phyloP scores from a whole-genome alignment of 92 coral and sea anemone species.

The Palythoa grandiflora region DNA sequence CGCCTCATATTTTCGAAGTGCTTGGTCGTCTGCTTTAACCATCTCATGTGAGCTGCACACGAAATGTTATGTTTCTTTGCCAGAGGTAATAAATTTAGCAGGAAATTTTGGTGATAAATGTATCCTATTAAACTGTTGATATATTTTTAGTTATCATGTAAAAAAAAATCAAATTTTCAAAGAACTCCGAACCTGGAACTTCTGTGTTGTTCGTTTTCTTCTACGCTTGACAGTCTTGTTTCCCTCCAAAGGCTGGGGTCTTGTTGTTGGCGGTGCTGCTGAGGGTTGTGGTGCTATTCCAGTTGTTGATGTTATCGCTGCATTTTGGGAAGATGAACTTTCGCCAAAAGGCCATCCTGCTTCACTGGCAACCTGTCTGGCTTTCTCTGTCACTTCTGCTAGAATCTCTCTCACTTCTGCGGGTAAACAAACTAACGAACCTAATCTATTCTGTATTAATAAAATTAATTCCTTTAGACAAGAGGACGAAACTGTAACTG shows the following conservation, averaged over 20 bases:
- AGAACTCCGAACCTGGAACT: constrained; percentile 17
- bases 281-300: background rate
- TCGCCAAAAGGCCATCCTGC: constrained; percentile 32
- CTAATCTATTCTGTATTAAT: constrained; percentile 19
- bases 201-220: background rate
- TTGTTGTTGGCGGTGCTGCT: background rate
- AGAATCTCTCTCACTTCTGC: background rate
- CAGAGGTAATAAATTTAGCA: background rate
- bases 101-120: constrained; percentile 12
- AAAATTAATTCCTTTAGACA: background rate
- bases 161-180: background rate
- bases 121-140: background rate
- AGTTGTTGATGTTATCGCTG: background rate
- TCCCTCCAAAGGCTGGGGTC: background rate
- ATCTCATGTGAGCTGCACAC: too few relatives aligned
- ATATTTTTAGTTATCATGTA: background rate
- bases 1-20: too few relatives aligned
- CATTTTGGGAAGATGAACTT: background rate
- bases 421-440: background rate
- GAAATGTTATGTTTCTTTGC: too few relatives aligned
- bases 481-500: constrained; percentile 20
- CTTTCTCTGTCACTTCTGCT: constrained; percentile 13
- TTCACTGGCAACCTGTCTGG: constrained; percentile 29
- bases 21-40: too few relatives aligned
- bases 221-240: background rate